These are phyloP conservation scores for Masticophis lateralis DNA, from an alignment of 2,797 vertebrate species.

Conservation along the genomic window DNA sequence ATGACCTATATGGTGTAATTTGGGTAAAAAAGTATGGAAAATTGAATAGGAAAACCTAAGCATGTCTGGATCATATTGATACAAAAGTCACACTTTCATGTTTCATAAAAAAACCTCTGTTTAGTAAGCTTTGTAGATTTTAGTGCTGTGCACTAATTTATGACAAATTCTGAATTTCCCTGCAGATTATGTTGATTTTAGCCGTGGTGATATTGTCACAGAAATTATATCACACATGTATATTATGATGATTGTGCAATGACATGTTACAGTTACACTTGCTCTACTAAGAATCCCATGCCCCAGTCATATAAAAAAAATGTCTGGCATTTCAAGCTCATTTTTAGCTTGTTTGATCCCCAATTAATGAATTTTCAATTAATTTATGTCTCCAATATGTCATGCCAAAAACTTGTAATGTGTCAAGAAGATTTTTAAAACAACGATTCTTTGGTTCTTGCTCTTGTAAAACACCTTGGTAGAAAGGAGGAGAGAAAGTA, in stretches of 20 bases:
- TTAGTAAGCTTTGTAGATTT: background rate
- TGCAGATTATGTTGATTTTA: background rate
- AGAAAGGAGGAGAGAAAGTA: background rate
- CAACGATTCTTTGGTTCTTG: background rate
- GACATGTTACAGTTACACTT: background rate
- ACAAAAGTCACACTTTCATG: background rate
- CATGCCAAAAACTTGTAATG: background rate
- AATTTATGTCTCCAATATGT: background rate
- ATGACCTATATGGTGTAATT: background rate
- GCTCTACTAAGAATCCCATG: background rate
- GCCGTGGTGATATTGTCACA: background rate
- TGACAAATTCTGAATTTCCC: background rate
- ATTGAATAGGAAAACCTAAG: background rate
- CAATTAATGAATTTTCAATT: background rate
- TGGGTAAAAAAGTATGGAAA: background rate
- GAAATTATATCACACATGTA: background rate
- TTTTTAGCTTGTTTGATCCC: background rate
- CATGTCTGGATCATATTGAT: background rate
- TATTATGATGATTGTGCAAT: background rate
- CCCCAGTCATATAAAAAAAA: background rate
- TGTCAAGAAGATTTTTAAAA: background rate
- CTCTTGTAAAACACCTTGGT: background rate
- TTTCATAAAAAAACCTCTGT: background rate
- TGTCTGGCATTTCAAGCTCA: background rate
- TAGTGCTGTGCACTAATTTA: background rate